Percentiles rank a stretch among this genome's conserved stretches.
Evolutionary conservation across 2,888 invertebrate genomes (phyloP).

Genomic region (Brenthis daphne): DNA sequence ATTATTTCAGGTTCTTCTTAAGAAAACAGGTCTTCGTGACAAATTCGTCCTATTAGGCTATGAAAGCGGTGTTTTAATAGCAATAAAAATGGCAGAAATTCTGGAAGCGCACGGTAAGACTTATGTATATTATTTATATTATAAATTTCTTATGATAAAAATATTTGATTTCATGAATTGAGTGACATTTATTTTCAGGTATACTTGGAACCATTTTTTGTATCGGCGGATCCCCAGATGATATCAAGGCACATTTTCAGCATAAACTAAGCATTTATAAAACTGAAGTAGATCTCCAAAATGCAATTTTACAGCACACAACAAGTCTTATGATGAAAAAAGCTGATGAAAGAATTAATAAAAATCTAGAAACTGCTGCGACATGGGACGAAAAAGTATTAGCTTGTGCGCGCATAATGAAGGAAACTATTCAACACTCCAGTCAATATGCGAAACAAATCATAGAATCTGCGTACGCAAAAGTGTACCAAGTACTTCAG

Average conservation of each 20-base stretch:
- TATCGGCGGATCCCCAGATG: conserved; percentile 56
- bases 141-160: not conserved
- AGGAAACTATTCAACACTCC: not conserved
- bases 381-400: conserved; percentile 53
- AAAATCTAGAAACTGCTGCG: conserved; percentile 13
- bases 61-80: conserved; percentile 55
- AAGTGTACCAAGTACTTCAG: conserved; percentile 9
- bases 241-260: conserved; percentile 43
- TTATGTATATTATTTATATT: not conserved
- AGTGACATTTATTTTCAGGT: conserved; percentile 45
- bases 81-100: conserved; percentile 57
- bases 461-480: conserved; percentile 39
- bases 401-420: not conserved
- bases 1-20: conserved; percentile 48
- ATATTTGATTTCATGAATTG: not conserved
- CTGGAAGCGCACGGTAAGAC: conserved; percentile 57
- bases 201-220: conserved; percentile 56
- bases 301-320: conserved; percentile 47
- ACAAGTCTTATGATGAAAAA: conserved; percentile 43
- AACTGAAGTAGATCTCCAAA: conserved; percentile 45
- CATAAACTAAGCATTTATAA: conserved; percentile 39
- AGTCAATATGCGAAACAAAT: conserved; percentile 44
- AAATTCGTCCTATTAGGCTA: conserved; percentile 58
- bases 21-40: conserved; percentile 44
- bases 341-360: conserved; percentile 36